Base-by-base conservation (phyloP, 30 jellyfish, hydroid and myxozoan species). In the Catostylus mosaicus region DNA sequence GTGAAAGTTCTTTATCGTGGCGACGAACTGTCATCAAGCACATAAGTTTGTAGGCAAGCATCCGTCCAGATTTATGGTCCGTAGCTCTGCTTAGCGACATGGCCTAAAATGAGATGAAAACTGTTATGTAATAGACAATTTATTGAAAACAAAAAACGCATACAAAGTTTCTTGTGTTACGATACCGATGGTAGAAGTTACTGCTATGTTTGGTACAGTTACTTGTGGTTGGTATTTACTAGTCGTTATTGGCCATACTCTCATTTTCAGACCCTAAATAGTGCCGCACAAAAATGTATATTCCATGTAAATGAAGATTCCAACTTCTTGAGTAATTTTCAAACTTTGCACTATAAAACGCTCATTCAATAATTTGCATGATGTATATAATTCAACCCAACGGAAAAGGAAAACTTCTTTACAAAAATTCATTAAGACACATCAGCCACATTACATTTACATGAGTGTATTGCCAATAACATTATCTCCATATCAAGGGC, bases 11-110 rank as follows among this genome's bases (percentile, higher is more conserved):
- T 3, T 46, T 38, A 45, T 94, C 97, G 47, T 83, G 95, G 12
- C 97, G 87, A 30, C 82, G 91, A 7, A 88, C 65, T 1, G 95
- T 82, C 92, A 87, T 88, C 92, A 87, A 33, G 68, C 99, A 94
- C 88, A 89, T 84, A 40, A 94, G 85, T 83, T 94, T 94, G 88
- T 75, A 94, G 20, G 99, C 99, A 47, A 94, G 88, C 78, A 94
- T 95, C 22, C 93, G 86, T 1, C 97, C 99, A 5, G 84, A 45
- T 54, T 88, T 94, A 73, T 94, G 99, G 30, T 62, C 85, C 10
- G 87, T 46, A 35, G 89, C 95, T 26, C 85, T 30, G 51, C 84
- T 87, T 24, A 57, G 65, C 2, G 96, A 82, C 94, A 82, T 80
- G 24, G 99, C 99, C 99, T 94, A 66, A 48, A 4, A 16, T 9